phyloP scores from a whole-genome alignment of 2,888 invertebrate species.

The Harpalus rubripes region DNA sequence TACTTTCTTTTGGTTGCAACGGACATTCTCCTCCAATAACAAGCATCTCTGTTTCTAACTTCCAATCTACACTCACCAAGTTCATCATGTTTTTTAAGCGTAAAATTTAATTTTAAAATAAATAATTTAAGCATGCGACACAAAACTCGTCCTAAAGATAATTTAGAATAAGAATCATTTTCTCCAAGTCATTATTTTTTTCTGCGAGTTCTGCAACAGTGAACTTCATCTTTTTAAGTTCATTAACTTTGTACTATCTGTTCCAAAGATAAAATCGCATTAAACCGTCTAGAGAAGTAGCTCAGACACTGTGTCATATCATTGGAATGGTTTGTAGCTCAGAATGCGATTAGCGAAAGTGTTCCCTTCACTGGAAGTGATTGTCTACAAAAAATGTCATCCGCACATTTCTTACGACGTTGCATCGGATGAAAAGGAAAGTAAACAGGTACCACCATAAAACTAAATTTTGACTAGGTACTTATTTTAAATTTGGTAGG shows the following conservation, averaged over 20 bases:
- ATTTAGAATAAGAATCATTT: constrained; percentile 28
- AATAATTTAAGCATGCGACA: constrained; percentile 24
- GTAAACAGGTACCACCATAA: constrained; percentile 20
- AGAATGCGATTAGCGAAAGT: constrained; percentile 63
- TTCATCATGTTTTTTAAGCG: constrained; percentile 56
- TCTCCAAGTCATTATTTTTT: constrained; percentile 46
- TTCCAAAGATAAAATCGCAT: constrained; percentile 19
- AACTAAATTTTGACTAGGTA: constrained; percentile 1
- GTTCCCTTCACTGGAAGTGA: constrained; percentile 66
- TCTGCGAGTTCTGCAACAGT: constrained; percentile 64
- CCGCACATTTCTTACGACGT: neutral
- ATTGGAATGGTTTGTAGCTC: constrained; percentile 41
- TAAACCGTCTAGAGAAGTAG: constrained; percentile 6
- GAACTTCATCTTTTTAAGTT: constrained; percentile 66
- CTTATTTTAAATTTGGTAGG: neutral
- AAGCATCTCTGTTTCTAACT: constrained; percentile 54
- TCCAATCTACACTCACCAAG: constrained; percentile 58
- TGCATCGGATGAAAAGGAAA: constrained; percentile 64
- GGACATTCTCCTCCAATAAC: constrained; percentile 60
- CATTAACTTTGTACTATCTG: constrained; percentile 64
- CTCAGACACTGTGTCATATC: constrained; percentile 26
- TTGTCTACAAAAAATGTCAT: constrained; percentile 63
- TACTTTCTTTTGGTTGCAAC: constrained; percentile 60
- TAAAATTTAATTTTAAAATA: constrained; percentile 57
- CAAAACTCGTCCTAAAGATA: constrained; percentile 20